These are phyloP conservation scores for Chrysolina oricalcia DNA, from an alignment of 2,888 invertebrate species.

Conservation along the genomic window DNA sequence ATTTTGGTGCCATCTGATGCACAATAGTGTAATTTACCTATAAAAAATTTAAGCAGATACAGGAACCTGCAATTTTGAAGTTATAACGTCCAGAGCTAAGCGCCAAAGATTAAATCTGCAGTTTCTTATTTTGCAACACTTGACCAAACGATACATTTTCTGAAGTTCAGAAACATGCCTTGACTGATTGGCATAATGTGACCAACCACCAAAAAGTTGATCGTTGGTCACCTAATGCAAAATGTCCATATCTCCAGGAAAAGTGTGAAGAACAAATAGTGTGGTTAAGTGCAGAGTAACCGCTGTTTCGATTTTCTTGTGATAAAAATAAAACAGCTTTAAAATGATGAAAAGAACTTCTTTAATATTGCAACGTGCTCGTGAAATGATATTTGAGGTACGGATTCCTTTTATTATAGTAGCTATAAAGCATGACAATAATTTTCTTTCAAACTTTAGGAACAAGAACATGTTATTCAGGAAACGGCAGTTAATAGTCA, in stretches of 20 bases:
- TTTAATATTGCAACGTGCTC: constrained; percentile 27
- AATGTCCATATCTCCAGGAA: constrained; percentile 17
- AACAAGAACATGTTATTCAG: constrained; percentile 22
- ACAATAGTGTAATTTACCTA: constrained; percentile 16
- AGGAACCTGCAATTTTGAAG: constrained; percentile 15
- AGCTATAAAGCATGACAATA: constrained; percentile 6
- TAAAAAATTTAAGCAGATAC: constrained; percentile 7
- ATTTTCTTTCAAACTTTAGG: constrained; percentile 14
- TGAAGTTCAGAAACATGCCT: constrained; percentile 18
- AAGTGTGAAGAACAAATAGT: constrained; percentile 15
- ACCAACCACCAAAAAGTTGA: constrained; percentile 26
- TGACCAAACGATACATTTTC: constrained; percentile 16
- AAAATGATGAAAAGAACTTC: constrained; percentile 29
- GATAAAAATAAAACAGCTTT: constrained; percentile 13
- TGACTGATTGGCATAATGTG: constrained; percentile 26
- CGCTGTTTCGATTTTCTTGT: constrained; percentile 16
- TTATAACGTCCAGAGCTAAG: constrained; percentile 17
- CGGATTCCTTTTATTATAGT: constrained; percentile 11
- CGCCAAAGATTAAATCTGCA: constrained; percentile 15
- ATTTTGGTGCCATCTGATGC: constrained; percentile 6
- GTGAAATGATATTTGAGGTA: constrained; percentile 25
- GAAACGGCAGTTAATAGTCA: constrained; percentile 11
- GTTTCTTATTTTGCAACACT: constrained; percentile 10
- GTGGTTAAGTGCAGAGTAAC: constrained; percentile 24
- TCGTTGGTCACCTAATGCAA: constrained; percentile 21